These are phyloP conservation scores for Drosophila rhopaloa DNA, from an alignment of 1,140 invertebrate genomes.

Conservation along the genomic window DNA sequence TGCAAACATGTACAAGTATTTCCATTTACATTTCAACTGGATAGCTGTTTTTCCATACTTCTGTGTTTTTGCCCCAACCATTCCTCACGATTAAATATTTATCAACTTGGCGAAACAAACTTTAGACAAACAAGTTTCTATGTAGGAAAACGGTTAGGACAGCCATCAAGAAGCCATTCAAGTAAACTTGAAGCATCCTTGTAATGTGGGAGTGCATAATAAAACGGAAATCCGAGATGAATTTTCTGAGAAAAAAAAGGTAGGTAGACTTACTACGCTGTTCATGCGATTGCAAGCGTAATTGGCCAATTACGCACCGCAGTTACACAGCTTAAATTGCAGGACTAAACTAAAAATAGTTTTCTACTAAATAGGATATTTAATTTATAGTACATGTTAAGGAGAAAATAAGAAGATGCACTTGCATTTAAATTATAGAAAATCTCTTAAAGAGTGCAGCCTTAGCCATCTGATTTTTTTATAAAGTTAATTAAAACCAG, in stretches of 20 bases:
- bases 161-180: conserved; percentile 26
- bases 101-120: conserved; percentile 40
- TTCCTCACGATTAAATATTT: conserved; percentile 44
- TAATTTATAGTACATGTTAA: too few species aligned
- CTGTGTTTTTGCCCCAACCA: background rate
- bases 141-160: conserved; percentile 7
- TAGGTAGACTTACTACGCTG: conserved; percentile 11
- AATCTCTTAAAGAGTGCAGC: too few species aligned
- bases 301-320: conserved; percentile 35
- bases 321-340: conserved; percentile 11
- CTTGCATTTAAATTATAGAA: too few species aligned
- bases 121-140: conserved; percentile 29
- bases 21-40: conserved; percentile 29
- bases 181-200: conserved; percentile 21
- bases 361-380: background rate
- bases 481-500: too few species aligned
- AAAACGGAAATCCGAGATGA: background rate
- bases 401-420: too few species aligned
- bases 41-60: conserved; percentile 22
- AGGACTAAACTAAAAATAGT: conserved; percentile 3
- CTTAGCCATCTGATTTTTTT: too few species aligned
- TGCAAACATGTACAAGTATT: conserved; percentile 16
- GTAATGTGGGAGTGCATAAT: background rate
- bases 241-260: background rate
- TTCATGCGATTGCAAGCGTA: conserved; percentile 22